phyloP scores from a whole-genome alignment of 2,113 vertebrate species.

The Dicerorhinus sumatrensis region DNA sequence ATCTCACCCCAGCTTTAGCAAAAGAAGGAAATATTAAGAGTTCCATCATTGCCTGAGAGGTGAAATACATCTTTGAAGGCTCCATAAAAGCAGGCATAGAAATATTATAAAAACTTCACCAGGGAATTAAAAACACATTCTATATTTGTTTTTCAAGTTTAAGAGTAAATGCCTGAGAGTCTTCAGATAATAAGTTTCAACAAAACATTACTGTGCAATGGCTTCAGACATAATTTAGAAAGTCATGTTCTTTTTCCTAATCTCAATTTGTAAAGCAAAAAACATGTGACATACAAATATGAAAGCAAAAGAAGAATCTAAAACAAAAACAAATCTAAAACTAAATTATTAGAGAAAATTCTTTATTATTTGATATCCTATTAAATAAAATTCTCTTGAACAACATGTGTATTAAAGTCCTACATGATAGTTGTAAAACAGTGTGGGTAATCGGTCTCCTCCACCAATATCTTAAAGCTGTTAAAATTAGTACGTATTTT shows the following conservation, averaged over 20 bases:
- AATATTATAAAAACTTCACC: slow-evolving; percentile 63
- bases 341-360: not conserved
- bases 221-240: not conserved
- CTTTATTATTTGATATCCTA: not conserved
- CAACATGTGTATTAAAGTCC: not conserved
- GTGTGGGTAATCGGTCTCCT: not conserved
- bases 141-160: slow-evolving; percentile 57
- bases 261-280: not conserved
- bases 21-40: slow-evolving; percentile 72
- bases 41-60: slow-evolving; percentile 59
- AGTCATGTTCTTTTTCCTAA: not conserved
- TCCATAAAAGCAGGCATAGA: slow-evolving; percentile 57
- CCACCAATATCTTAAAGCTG: not conserved
- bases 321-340: not conserved
- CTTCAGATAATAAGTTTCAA: not conserved
- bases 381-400: not conserved
- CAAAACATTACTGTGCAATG: not conserved
- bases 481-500: not conserved
- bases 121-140: slow-evolving; percentile 66
- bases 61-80: slow-evolving; percentile 67
- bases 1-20: slow-evolving; percentile 53
- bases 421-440: not conserved
- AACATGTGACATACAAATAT: not conserved
- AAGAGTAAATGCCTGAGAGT: slow-evolving; percentile 36
- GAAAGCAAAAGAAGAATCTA: not conserved